A percentile compares a stretch with the other conserved stretches of the same genome.
These are phyloP conservation scores for Brachypodius melanocephalos DNA, from an alignment of 2,113 vertebrate species.

Conservation along the genomic window DNA sequence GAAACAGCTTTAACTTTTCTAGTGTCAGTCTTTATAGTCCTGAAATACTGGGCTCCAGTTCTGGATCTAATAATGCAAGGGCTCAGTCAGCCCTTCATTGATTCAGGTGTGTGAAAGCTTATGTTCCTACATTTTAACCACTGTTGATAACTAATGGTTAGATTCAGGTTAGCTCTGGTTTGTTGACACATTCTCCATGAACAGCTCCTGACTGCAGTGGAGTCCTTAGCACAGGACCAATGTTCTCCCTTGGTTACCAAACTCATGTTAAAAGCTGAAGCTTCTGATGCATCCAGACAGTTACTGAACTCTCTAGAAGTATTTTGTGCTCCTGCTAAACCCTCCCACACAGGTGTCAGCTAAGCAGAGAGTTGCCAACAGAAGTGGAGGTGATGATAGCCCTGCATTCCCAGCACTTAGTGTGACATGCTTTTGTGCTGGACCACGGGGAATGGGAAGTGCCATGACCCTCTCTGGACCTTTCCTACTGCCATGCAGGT, in stretches of 20 bases:
- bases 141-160: background rate
- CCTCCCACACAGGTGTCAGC: background rate
- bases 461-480: accelerated
- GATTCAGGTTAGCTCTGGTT: background rate
- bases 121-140: background rate
- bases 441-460: accelerated
- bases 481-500: background rate
- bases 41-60: background rate
- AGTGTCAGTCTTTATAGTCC: background rate
- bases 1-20: background rate
- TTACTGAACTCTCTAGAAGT: background rate
- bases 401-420: background rate
- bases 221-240: background rate
- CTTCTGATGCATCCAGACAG: background rate
- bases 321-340: background rate
- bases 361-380: background rate
- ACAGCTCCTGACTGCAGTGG: background rate
- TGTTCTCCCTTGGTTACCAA: background rate
- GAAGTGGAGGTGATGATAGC: background rate
- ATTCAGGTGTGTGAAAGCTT: background rate
- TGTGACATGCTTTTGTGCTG: accelerated
- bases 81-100: background rate
- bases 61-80: background rate
- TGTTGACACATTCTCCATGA: background rate
- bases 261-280: background rate